phyloP scores from a whole-genome alignment of 2,888 invertebrate genomes.

The Tortrix viridana region DNA sequence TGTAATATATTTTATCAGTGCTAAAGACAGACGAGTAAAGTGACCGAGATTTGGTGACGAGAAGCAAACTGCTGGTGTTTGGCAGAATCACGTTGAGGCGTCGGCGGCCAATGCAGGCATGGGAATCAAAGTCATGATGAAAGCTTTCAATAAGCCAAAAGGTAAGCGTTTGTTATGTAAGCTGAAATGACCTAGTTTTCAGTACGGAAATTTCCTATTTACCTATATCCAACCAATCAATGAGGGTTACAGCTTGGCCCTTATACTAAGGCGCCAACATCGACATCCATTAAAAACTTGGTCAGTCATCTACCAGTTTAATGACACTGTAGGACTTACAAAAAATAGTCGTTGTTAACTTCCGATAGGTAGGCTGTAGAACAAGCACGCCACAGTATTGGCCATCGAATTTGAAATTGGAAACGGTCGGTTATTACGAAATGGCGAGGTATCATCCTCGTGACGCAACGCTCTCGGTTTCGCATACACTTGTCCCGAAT shows the following conservation, averaged over 20 bases:
- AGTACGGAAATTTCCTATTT: no score
- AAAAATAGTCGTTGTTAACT: no score
- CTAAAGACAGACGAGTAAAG: conserved; percentile 46
- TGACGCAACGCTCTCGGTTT: conserved; percentile 81
- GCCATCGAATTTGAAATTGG: conserved; percentile 46
- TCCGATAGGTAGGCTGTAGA: neutral
- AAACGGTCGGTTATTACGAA: conserved; percentile 49
- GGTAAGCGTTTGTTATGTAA: conserved; percentile 77
- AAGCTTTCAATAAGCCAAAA: conserved; percentile 94
- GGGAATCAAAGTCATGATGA: conserved; percentile 95
- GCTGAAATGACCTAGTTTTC: no score
- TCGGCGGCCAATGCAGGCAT: conserved; percentile 86
- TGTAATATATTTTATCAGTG: conserved; percentile 42
- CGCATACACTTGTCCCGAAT: conserved; percentile 81
- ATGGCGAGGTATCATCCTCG: conserved; percentile 64
- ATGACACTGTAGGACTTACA: no score
- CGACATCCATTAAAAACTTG: no score
- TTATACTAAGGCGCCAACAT: no score
- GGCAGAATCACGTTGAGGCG: conserved; percentile 65
- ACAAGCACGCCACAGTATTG: conserved; percentile 33
- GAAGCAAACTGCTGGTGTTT: conserved; percentile 56
- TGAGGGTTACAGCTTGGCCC: no score
- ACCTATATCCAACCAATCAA: no score
- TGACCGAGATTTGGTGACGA: conserved; percentile 48
- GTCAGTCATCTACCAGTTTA: no score